Conservation (phyloP, 1,140 invertebrate species). For the Trinorchestia longiramus region DNA sequence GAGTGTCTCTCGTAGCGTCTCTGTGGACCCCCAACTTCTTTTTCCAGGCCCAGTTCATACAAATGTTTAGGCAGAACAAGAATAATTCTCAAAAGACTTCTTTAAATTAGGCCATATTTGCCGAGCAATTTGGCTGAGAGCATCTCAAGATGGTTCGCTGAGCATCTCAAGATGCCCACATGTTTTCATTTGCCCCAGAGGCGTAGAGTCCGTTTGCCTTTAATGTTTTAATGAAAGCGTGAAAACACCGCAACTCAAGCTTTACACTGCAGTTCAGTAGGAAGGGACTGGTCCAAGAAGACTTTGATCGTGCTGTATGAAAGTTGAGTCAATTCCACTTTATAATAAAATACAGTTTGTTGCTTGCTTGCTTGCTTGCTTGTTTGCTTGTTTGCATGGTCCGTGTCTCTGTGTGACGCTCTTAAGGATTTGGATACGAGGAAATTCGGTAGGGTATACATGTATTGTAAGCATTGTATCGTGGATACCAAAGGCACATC, state of each 20-base stretch:
- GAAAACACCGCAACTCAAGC: not conserved
- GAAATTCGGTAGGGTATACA: no score
- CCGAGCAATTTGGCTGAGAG: constrained; percentile 38
- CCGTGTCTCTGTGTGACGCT: no score
- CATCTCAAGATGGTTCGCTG: constrained; percentile 27
- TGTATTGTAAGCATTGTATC: no score
- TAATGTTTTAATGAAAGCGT: constrained; percentile 36
- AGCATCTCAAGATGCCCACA: constrained; percentile 52
- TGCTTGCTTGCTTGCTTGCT: no score
- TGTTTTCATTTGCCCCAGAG: constrained; percentile 30
- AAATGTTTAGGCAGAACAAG: not conserved
- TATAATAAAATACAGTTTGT: not conserved
- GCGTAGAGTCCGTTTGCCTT: not conserved
- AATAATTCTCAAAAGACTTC: not conserved
- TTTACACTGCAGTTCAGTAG: not conserved
- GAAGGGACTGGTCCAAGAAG: not conserved
- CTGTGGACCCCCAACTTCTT: not conserved
- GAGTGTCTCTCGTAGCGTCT: no score
- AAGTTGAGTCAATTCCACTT: not conserved
- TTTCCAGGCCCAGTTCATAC: not conserved
- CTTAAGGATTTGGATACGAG: no score
- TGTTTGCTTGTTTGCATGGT: no score
- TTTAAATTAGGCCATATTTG: constrained; percentile 36
- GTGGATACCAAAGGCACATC: no score
- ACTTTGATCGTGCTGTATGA: not conserved